Evolutionary conservation across 2,888 invertebrate species (phyloP).

Genomic region (Monopis laevigella): DNA sequence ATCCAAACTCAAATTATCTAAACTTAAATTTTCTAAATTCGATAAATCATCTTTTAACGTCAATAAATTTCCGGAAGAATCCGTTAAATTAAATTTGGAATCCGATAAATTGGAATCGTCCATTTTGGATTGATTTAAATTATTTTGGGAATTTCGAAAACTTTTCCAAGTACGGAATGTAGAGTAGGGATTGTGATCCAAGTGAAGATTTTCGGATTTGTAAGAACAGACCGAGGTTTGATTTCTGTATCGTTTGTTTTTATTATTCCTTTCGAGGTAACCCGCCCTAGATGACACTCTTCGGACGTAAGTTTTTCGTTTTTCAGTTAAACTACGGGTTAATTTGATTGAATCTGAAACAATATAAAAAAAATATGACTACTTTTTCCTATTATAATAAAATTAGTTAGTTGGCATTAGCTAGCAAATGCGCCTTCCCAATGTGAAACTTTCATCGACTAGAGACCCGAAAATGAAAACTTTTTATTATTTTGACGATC

Average conservation of each 20-base stretch:
- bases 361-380: slow-evolving; percentile 1
- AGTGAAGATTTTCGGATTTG: slow-evolving; percentile 17
- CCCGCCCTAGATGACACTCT: slow-evolving; percentile 69
- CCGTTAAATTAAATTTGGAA: slow-evolving; percentile 42
- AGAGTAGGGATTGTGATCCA: slow-evolving; percentile 43
- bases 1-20: slow-evolving; percentile 43
- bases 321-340: slow-evolving; percentile 67
- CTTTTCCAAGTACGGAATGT: slow-evolving; percentile 60
- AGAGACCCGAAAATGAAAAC: too few species aligned
- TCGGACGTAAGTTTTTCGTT: slow-evolving; percentile 72
- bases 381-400: too few species aligned
- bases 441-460: too few species aligned
- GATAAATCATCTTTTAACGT: slow-evolving; percentile 36
- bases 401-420: too few species aligned
- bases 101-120: slow-evolving; percentile 32
- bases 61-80: slow-evolving; percentile 37
- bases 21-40: slow-evolving; percentile 24
- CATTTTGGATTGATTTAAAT: slow-evolving; percentile 25
- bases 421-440: too few species aligned
- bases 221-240: slow-evolving; percentile 52
- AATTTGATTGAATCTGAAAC: slow-evolving; percentile 59
- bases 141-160: slow-evolving; percentile 47
- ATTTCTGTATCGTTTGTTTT: slow-evolving; percentile 34
- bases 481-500: too few species aligned
- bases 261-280: slow-evolving; percentile 42